Conservation (phyloP, 2,797 vertebrate genomes). For the Fistularia commersonii region DNA sequence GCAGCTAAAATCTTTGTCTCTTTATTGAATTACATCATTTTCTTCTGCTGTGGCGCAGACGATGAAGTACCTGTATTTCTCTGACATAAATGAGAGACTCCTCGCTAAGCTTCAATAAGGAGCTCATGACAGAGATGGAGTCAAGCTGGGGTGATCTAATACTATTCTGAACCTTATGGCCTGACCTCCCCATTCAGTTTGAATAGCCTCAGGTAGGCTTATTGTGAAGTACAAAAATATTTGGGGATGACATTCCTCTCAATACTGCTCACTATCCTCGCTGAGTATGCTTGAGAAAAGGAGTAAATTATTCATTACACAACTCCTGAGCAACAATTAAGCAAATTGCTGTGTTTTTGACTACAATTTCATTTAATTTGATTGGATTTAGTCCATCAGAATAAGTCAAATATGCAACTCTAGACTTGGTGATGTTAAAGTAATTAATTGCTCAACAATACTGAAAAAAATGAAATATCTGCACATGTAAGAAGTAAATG, state of each 20-base stretch:
- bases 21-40: too few relatives aligned
- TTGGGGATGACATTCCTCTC: slow-evolving; percentile 2
- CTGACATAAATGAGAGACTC: slow-evolving; percentile 19
- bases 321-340: too few relatives aligned
- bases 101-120: slow-evolving; percentile 34
- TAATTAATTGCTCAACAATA: slow-evolving; percentile 27
- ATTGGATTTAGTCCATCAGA: slow-evolving; percentile 17
- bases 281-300: neutral
- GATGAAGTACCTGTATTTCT: slow-evolving; percentile 18
- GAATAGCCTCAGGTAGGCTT: slow-evolving; percentile 20
- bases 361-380: slow-evolving; percentile 13
- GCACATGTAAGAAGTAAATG: slow-evolving; percentile 30
- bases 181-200: slow-evolving; percentile 45
- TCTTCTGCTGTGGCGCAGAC: slow-evolving; percentile 30
- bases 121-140: slow-evolving; percentile 21
- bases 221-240: slow-evolving; percentile 40
- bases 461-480: slow-evolving; percentile 11
- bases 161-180: slow-evolving; percentile 22
- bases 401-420: slow-evolving; percentile 27
- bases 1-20: too few relatives aligned
- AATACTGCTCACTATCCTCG: slow-evolving; percentile 17
- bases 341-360: neutral
- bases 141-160: slow-evolving; percentile 30
- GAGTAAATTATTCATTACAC: too few relatives aligned
- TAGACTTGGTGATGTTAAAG: slow-evolving; percentile 23